These are phyloP conservation scores for Dryocosmus kuriphilus DNA, from an alignment of 2,888 invertebrate species.

Conservation along the genomic window DNA sequence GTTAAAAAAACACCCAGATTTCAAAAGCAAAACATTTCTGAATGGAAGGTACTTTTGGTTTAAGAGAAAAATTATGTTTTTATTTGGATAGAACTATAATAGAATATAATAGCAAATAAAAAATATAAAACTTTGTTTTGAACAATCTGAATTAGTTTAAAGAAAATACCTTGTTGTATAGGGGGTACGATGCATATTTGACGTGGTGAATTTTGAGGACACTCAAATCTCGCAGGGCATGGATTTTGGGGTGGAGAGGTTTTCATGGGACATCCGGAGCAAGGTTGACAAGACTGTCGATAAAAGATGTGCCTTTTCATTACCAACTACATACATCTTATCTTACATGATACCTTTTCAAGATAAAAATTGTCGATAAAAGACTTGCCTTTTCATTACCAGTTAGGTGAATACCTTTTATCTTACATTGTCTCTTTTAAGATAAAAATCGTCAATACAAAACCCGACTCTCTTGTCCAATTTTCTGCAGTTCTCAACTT, in stretches of 20 bases:
- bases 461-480: neutral
- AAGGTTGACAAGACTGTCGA: conserved; percentile 57
- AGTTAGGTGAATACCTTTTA: neutral
- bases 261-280: conserved; percentile 57
- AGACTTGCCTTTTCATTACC: neutral
- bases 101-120: too few relatives aligned
- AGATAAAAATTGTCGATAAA: conserved; percentile 39
- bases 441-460: neutral
- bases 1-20: too few relatives aligned
- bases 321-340: neutral
- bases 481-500: conserved; percentile 1
- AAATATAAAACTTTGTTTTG: too few relatives aligned
- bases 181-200: conserved; percentile 62
- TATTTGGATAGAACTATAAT: too few relatives aligned
- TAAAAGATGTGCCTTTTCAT: neutral
- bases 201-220: conserved; percentile 59
- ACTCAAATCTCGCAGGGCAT: conserved; percentile 52
- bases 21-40: too few relatives aligned
- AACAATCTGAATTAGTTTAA: too few relatives aligned
- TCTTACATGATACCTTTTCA: neutral
- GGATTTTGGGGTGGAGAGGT: conserved; percentile 52
- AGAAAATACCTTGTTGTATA: conserved; percentile 53
- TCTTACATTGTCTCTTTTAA: neutral
- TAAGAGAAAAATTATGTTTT: too few relatives aligned
- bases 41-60: too few relatives aligned